Base-by-base conservation (phyloP, 2,888 invertebrate species). In the Trissonchulus latispiculum region DNA sequence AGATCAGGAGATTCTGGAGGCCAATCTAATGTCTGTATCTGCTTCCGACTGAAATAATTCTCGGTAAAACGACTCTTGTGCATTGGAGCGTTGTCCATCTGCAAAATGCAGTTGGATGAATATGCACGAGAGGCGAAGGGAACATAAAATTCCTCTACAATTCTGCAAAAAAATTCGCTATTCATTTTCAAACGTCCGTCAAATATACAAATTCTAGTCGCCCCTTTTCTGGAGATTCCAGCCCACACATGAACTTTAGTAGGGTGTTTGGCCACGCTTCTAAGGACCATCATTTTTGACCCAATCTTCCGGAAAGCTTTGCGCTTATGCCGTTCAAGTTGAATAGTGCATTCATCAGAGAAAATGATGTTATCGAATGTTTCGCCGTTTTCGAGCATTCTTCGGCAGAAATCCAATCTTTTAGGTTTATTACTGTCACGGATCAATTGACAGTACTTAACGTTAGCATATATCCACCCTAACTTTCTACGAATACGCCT, bases 1-100 rank as follows among this genome's bases (percentile, higher is more conserved):
- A 59, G 59, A n/a, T 59, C 59, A 59, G 59, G 59, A 59, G 59
- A 59, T 59, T 59, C 59, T 59, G 59, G 59, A 59, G 59, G 59
- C 59, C 59, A 59, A 59, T 18, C 18, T 59, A 59, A 23, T 59
- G 59, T 59, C 18, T 59, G 59, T 59, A 59, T 59, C 18, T 59
- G 18, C 18, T 59, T 59, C 59, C n/a, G 18, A 23, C n/a, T 18
- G 18, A 59, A 23, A n/a, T 59, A 59, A 59, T 59, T 59, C n/a
- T 59, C n/a, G 59, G 59, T 59, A 23, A 59, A 18, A n/a, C 18
- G 18, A n/a, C 59, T 59, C 18, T 18, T 59, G n/a, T 59, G 59
- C n/a, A 59, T n/a, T n/a, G 59, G 59, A n/a, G 59, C 18, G n/a
- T 59, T 59, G n/a, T 59, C 59, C 18, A 23, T 18, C 18, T 23